Evolutionary conservation across 2,797 vertebrate genomes (phyloP).

Genomic region (Chiroxiphia lanceolata): DNA sequence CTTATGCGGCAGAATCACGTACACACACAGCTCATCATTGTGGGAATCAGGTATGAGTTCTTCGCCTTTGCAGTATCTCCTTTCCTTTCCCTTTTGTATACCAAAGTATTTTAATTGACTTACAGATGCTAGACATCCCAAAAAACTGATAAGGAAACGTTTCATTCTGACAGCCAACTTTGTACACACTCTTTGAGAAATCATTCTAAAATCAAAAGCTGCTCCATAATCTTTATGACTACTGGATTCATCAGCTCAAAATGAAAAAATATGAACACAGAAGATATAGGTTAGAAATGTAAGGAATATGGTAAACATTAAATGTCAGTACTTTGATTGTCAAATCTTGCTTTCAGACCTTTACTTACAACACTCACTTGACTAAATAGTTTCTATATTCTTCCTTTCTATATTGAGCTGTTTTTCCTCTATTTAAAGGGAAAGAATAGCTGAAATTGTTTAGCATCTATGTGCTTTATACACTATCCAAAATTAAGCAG

Average conservation of each 20-base stretch:
- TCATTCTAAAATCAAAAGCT: neutral
- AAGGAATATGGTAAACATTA: neutral
- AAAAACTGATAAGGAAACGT: neutral
- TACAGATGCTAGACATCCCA: neutral
- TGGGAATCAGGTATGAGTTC: neutral
- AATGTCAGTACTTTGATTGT: constrained; percentile 1
- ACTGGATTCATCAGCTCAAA: neutral
- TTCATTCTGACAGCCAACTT: neutral
- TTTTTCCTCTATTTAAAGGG: neutral
- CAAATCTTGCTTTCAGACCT: neutral
- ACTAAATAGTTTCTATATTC: neutral
- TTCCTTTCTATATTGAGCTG: neutral
- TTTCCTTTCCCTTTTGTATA: neutral
- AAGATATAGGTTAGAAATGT: neutral
- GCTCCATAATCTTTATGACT: neutral
- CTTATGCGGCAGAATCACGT: neutral
- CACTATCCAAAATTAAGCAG: neutral
- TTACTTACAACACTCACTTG: neutral
- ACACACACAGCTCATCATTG: accelerated
- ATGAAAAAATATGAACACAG: neutral
- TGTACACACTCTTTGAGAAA: neutral
- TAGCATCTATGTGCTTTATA: neutral
- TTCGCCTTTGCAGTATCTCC: neutral
- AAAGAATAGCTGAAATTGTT: neutral
- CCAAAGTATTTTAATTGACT: neutral